Base-by-base conservation (phyloP, 2,113 vertebrate species). In the Siphamia tubifer region DNA sequence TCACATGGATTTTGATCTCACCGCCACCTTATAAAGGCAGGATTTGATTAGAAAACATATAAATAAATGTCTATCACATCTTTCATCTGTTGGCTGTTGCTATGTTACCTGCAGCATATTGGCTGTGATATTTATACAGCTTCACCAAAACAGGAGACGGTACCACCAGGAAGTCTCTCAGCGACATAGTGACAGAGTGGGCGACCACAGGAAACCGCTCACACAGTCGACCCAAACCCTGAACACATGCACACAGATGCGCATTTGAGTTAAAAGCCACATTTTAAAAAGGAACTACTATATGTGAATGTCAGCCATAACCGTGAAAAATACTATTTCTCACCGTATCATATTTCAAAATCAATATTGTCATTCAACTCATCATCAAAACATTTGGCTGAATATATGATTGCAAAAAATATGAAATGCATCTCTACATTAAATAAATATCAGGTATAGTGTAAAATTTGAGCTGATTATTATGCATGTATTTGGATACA, bases 121-220 rank as follows among this genome's bases (percentile, higher is more conserved):
- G 97, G 90, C 92, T 99, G 90, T 99, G 98, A 71, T 98, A 99
- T 73, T 98, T 99, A 85, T 98, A 98, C 15, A 99, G 93, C 80
- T 99, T 99, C 77, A 99, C 96, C 86, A 99, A 87, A 52, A 99
- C 98, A 0, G 98, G 98, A 27, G 98, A 99, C 0, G 98, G 97
- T 8, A 99, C 96, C 67, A 99, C 97, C 74, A 99, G 79, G 51
- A 99, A 99, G 77, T 99, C 98, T 75, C 95, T 91, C 49, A 99
- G 80, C 1, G 97, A 98, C 9, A 91, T 95, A 7, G 91, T 98
- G 76, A 98, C 97, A 0, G 97, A 99, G 79, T 99, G 97, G 19
- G 96, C 97, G 42, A 98, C 96, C 72, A 98, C 94, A 0, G 98
- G 97, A 49, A 99, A 98, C 3, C 96, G 94, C 87, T 99, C 97